Conservation (phyloP, 37 sponge, comb jelly and placozoan genomes). For the Hexactinellida sp. region DNA sequence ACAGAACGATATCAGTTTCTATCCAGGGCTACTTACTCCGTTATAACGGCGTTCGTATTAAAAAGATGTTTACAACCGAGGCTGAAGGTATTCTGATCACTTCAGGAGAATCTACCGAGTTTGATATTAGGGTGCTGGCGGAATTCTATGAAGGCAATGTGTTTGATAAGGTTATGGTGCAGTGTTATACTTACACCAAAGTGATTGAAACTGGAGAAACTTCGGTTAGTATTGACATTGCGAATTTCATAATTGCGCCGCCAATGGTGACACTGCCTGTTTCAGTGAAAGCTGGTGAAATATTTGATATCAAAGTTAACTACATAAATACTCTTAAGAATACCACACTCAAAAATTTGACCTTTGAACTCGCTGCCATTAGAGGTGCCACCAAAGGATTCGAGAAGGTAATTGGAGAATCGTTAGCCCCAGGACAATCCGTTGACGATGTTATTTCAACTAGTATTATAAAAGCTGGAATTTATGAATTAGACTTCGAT, state of each 20-base stretch:
- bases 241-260: not conserved
- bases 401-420: not conserved
- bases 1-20: not conserved
- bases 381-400: not conserved
- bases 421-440: not conserved
- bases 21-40: not conserved
- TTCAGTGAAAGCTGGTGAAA: not conserved
- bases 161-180: not conserved
- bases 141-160: not conserved
- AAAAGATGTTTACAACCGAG: not conserved
- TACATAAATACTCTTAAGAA: not conserved
- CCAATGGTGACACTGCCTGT: not conserved
- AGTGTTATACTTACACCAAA: not conserved
- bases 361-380: not conserved
- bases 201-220: not conserved
- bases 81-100: not conserved
- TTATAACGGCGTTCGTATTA: not conserved
- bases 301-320: not conserved
- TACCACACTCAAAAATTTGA: not conserved
- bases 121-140: not conserved
- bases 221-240: not conserved
- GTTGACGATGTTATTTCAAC: not conserved
- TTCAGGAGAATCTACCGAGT: not conserved
- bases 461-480: not conserved
- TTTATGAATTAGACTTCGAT: not conserved